Base-by-base conservation (phyloP, 2,797 vertebrate species). In the Bucorvus abyssinicus region DNA sequence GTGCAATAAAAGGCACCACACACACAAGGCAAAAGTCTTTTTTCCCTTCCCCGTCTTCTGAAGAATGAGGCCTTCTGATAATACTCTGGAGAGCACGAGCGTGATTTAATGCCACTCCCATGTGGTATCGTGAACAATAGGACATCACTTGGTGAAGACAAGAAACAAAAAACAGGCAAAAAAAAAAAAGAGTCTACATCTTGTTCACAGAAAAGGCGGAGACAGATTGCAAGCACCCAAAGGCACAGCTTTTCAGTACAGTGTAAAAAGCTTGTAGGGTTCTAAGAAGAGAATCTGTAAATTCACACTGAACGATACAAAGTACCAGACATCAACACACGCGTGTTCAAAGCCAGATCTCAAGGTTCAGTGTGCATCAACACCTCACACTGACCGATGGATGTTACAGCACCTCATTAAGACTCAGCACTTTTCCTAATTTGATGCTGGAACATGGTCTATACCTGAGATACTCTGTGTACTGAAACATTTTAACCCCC, bases 11-110 rank as follows among this genome's bases (percentile, higher is more conserved):
- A 89, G 82, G 40, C 76, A 84, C 34, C 34, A 87, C 32, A 68
- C 40, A 88, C 22, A 94, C 78, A 57, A 77, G 87, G 93, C 94
- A 95, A 89, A 97, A 96, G 95, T 96, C 91, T 73, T 91, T 86
- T 61, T 60, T 47, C 34, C 42, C 44, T 74, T 92, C 19, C 24
- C 5, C 15, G 69, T 87, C 64, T 84, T 55, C 65, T 55, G 74
- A 94, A 90, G 78, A 93, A 95, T 59, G 9, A 91, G 32, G 47
- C 52, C 36, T 87, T 86, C 52, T 50, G 61, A 17, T 44, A 87
- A 86, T 38, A 60, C 52, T 56, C 38, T 74, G 52, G n/a, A 77
- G 59, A 85, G 45, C 18, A 71, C 2, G 11, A 92, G 32, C 65
- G 50, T 12, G 21, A 77, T 63, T 69, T 91, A 92, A 93, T 9